These are phyloP conservation scores for Chlorodrepanis virens DNA, from an alignment of 2,113 vertebrate species.

Conservation along the genomic window DNA sequence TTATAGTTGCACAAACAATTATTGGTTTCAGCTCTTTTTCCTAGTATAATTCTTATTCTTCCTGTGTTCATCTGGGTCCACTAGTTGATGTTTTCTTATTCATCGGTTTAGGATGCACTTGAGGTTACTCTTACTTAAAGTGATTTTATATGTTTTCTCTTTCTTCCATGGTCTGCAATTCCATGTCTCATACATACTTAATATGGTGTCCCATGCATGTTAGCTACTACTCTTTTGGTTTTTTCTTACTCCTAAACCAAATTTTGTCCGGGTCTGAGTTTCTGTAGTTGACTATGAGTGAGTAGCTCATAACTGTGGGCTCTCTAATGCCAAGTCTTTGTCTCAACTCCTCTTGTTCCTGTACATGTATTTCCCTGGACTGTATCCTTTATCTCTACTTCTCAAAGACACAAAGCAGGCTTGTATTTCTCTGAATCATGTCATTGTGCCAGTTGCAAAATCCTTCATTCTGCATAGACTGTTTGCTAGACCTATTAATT, in stretches of 20 bases:
- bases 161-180: neutral
- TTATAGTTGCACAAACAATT: accelerated
- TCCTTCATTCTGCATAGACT: neutral
- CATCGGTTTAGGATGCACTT: neutral
- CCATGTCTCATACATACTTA: neutral
- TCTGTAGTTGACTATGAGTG: neutral
- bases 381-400: neutral
- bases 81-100: neutral
- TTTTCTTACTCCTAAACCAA: neutral
- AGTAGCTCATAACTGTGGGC: neutral
- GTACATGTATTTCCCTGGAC: neutral
- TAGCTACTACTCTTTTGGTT: neutral
- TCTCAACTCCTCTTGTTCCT: neutral
- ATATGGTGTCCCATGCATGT: neutral
- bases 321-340: neutral
- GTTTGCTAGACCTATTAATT: neutral
- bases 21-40: neutral
- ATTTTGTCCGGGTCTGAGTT: neutral
- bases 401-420: neutral
- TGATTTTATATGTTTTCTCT: neutral
- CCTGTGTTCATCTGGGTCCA: neutral
- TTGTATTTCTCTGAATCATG: neutral
- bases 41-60: neutral
- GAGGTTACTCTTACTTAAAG: neutral
- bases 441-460: neutral